Percentiles rank a stretch among this genome's conserved stretches.
Evolutionary conservation across 2,797 vertebrate species (phyloP).

Genomic region (Poeciliopsis presidionis): DNA sequence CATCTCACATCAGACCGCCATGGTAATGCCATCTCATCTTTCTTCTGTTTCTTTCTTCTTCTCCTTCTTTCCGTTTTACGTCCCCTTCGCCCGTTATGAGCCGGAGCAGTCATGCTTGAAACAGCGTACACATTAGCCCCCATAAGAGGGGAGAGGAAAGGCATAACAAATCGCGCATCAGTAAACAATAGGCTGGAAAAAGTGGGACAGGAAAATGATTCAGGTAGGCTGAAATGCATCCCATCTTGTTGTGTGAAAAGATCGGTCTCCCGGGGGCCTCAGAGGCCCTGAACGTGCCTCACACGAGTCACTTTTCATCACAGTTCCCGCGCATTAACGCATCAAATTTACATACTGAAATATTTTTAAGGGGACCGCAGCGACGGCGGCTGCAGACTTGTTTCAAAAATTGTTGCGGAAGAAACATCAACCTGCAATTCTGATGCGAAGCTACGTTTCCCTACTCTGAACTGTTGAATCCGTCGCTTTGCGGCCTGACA

Average conservation of each 20-base stretch:
- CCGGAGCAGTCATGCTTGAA: constrained; percentile 62
- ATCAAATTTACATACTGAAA: constrained; percentile 57
- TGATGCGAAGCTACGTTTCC: constrained; percentile 6
- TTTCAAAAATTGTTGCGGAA: constrained; percentile 42
- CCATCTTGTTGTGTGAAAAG: constrained; percentile 67
- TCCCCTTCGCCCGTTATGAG: constrained; percentile 59
- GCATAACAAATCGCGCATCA: constrained; percentile 64
- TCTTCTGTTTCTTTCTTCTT: constrained; percentile 7
- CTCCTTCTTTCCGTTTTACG: constrained; percentile 41
- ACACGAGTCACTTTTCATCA: constrained; percentile 62
- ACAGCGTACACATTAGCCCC: constrained; percentile 63
- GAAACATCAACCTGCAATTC: constrained; percentile 48
- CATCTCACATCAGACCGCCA: constrained; percentile 48
- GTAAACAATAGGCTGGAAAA: constrained; percentile 69
- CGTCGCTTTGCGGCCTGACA: constrained; percentile 64
- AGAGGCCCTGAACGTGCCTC: constrained; percentile 56
- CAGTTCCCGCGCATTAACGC: constrained; percentile 54
- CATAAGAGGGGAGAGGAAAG: constrained; percentile 61
- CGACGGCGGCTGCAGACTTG: constrained; percentile 47
- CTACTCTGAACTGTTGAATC: constrained; percentile 60
- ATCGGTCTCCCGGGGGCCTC: constrained; percentile 69
- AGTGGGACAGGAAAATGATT: constrained; percentile 65
- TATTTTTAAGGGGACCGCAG: constrained; percentile 59
- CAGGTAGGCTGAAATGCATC: constrained; percentile 63
- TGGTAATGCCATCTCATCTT: constrained; percentile 48